phyloP scores from a whole-genome alignment of 2,113 vertebrate species.

The Oxyruncus cristatus region DNA sequence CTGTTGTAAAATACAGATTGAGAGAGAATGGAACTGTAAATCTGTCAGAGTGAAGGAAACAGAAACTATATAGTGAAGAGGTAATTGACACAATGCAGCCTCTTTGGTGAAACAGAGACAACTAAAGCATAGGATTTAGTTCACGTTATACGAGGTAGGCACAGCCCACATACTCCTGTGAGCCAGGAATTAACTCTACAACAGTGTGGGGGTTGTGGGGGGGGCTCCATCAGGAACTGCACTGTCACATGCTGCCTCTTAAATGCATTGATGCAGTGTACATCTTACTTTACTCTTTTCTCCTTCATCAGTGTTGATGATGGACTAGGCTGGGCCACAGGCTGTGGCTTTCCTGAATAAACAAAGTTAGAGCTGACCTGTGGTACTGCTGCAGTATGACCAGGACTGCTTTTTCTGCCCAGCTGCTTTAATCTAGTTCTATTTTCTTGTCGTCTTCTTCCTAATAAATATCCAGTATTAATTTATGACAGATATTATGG shows the following conservation, averaged over 20 bases:
- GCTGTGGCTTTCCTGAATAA: not conserved
- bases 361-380: not conserved
- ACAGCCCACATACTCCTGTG: not conserved
- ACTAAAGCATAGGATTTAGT: not conserved
- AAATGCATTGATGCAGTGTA: not conserved
- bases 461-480: not conserved
- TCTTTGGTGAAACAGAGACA: not conserved
- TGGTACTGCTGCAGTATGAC: not conserved
- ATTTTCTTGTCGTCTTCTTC: not conserved
- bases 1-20: not conserved
- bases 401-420: not conserved
- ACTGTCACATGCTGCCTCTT: not conserved
- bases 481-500: not conserved
- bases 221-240: not conserved
- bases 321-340: not conserved
- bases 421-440: not conserved
- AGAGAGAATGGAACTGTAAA: not conserved
- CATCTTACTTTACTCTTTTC: not conserved
- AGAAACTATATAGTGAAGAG: not conserved
- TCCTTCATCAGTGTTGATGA: accelerated
- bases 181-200: not conserved
- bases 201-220: not conserved
- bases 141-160: accelerated
- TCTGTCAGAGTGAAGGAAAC: not conserved
- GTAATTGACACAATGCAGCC: not conserved